Conservation (phyloP, 1,140 invertebrate species). For the Venturia canescens region DNA sequence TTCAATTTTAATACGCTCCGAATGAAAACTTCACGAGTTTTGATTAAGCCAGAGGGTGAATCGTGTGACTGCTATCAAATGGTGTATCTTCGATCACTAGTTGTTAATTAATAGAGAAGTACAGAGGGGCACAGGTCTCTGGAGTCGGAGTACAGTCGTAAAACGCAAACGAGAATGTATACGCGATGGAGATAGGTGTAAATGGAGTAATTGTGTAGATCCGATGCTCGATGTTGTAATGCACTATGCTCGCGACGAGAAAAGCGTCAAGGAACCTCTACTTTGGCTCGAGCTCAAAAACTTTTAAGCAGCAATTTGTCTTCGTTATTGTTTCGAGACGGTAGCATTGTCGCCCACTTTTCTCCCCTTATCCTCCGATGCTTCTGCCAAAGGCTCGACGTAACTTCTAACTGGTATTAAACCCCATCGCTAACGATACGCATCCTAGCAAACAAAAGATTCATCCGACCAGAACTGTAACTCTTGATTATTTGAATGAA, state of each 20-base stretch:
- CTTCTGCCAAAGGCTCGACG: not conserved
- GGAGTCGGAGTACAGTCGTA: not conserved
- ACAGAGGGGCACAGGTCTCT: not conserved
- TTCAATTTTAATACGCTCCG: too few species aligned
- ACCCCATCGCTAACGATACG: slow-evolving; percentile 45
- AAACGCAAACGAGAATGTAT: slow-evolving; percentile 23
- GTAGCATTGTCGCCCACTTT: slow-evolving; percentile 2
- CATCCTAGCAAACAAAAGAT: slow-evolving; percentile 40
- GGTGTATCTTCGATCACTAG: not conserved
- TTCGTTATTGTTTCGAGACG: slow-evolving; percentile 52
- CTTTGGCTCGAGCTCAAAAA: slow-evolving; percentile 54
- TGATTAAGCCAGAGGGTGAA: too few species aligned
- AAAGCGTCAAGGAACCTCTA: slow-evolving; percentile 13
- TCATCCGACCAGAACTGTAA: not conserved
- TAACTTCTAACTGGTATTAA: slow-evolving; percentile 37
- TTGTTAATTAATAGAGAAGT: slow-evolving; percentile 1
- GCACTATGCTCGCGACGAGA: slow-evolving; percentile 4
- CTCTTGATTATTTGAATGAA: slow-evolving; percentile 2
- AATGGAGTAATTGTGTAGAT: slow-evolving; percentile 21
- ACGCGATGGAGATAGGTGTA: slow-evolving; percentile 47
- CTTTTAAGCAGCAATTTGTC: slow-evolving; percentile 52
- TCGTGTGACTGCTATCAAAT: not conserved
- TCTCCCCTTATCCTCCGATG: not conserved
- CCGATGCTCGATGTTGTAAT: not conserved
- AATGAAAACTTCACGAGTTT: too few species aligned